A percentile compares a stretch with the other conserved stretches of the same genome.
These are phyloP conservation scores for Periphyllus acericola DNA, from an alignment of 2,888 invertebrate species.

Conservation along the genomic window DNA sequence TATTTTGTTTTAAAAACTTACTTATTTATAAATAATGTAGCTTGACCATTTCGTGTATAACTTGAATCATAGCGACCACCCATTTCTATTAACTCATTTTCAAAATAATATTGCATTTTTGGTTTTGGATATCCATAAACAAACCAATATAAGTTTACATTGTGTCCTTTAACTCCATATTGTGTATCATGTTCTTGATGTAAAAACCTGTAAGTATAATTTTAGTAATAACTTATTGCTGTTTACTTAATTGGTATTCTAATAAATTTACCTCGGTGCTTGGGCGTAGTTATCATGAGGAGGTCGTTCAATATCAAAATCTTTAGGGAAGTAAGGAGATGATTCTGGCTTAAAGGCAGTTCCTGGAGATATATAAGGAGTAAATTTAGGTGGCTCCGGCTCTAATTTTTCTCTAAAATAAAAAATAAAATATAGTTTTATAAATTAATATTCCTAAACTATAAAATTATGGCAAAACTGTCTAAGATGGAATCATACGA, in stretches of 20 bases:
- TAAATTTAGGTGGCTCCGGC: constrained; percentile 81
- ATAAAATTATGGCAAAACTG: background rate
- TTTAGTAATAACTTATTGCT: constrained; percentile 26
- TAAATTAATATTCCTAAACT: background rate
- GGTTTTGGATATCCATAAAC: constrained; percentile 97
- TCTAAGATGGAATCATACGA: too few relatives aligned
- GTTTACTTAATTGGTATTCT: background rate
- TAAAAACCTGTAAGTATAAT: constrained; percentile 74
- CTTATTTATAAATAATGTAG: constrained; percentile 88
- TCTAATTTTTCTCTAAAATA: constrained; percentile 76
- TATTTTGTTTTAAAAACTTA: constrained; percentile 67
- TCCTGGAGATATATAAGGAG: constrained; percentile 82
- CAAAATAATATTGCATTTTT: constrained; percentile 87
- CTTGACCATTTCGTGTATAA: constrained; percentile 90
- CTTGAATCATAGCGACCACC: constrained; percentile 88
- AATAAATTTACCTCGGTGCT: constrained; percentile 72
- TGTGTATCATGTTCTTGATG: constrained; percentile 87
- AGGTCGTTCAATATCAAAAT: constrained; percentile 89
- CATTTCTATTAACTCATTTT: constrained; percentile 82
- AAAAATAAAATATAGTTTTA: constrained; percentile 25
- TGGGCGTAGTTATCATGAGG: constrained; percentile 86
- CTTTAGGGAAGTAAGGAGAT: constrained; percentile 89
- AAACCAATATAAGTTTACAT: constrained; percentile 90
- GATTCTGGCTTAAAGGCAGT: constrained; percentile 86
- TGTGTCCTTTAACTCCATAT: constrained; percentile 92